Conservation (phyloP, 2,888 invertebrate species). For the Drosophila testacea region DNA sequence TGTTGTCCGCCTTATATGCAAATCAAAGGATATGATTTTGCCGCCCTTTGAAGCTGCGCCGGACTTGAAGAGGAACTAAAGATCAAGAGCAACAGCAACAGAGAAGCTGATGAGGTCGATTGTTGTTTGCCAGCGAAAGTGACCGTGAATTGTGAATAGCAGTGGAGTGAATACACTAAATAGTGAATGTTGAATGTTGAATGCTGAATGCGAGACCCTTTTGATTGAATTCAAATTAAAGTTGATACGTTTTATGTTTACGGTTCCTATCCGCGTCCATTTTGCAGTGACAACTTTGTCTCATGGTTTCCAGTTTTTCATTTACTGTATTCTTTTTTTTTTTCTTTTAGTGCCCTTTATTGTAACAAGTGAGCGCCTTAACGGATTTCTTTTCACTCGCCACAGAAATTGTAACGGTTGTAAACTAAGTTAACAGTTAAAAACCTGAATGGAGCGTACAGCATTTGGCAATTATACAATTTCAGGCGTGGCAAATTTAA, state of each 20-base stretch:
- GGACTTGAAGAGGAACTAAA: slow-evolving; percentile 33
- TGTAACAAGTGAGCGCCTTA: slow-evolving; percentile 72
- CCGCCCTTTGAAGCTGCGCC: slow-evolving; percentile 64
- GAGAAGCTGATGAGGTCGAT: slow-evolving; percentile 74
- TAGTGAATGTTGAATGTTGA: slow-evolving; percentile 25
- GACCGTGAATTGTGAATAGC: slow-evolving; percentile 50
- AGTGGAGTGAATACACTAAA: slow-evolving; percentile 28
- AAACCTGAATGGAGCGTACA: slow-evolving; percentile 48
- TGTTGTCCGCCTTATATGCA: slow-evolving; percentile 62
- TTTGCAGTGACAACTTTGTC: slow-evolving; percentile 63
- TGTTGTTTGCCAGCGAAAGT: slow-evolving; percentile 71
- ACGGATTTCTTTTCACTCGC: slow-evolving; percentile 51
- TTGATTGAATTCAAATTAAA: slow-evolving; percentile 79
- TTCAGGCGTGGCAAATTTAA: slow-evolving; percentile 69
- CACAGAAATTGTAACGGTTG: slow-evolving; percentile 56
- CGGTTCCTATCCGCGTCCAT: slow-evolving; percentile 41
- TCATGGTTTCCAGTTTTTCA: slow-evolving; percentile 43
- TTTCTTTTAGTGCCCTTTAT: slow-evolving; percentile 27
- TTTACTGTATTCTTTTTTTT: slow-evolving; percentile 14
- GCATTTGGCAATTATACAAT: slow-evolving; percentile 70
- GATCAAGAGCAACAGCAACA: slow-evolving; percentile 40
- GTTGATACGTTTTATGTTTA: slow-evolving; percentile 47
- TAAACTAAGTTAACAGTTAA: slow-evolving; percentile 22
- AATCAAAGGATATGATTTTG: slow-evolving; percentile 55
- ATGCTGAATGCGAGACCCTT: slow-evolving; percentile 50